Percentiles rank a stretch among this genome's conserved stretches.
Evolutionary conservation across 2,797 vertebrate genomes (phyloP).

Genomic region (Dendrocincla fuliginosa): DNA sequence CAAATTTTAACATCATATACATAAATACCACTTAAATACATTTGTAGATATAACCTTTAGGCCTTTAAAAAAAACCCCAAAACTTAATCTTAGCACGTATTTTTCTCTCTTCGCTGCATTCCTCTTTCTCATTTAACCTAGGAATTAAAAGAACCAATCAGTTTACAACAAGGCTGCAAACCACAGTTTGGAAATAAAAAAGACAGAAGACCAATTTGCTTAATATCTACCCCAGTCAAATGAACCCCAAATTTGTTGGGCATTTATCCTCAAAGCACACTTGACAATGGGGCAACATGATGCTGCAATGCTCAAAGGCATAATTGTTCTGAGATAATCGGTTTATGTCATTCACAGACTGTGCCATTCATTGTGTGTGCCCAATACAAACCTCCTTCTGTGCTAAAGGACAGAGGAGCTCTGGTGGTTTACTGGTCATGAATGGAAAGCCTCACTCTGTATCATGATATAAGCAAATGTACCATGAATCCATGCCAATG

Average conservation of each 20-base stretch:
- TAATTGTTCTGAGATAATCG: not conserved
- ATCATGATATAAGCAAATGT: not conserved
- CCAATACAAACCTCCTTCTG: not conserved
- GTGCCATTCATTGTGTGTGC: not conserved
- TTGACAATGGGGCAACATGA: not conserved
- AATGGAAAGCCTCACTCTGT: not conserved
- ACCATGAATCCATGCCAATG: not conserved
- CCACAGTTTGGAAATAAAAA: not conserved
- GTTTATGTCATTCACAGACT: not conserved
- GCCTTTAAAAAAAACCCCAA: not conserved
- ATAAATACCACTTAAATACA: not conserved
- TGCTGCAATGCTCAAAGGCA: constrained; percentile 13
- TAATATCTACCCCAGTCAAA: not conserved
- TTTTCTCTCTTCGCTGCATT: not conserved
- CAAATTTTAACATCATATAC: not conserved
- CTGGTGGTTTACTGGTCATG: not conserved
- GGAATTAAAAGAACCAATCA: not conserved
- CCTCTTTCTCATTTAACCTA: not conserved
- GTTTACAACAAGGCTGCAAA: not conserved
- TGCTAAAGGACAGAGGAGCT: not conserved
- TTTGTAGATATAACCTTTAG: not conserved
- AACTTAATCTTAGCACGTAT: not conserved
- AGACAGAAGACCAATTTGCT: not conserved
- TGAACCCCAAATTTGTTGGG: not conserved
- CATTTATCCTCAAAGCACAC: not conserved